These are phyloP conservation scores for Melanitta fusca DNA, from an alignment of 2,797 vertebrate species.

Conservation along the genomic window DNA sequence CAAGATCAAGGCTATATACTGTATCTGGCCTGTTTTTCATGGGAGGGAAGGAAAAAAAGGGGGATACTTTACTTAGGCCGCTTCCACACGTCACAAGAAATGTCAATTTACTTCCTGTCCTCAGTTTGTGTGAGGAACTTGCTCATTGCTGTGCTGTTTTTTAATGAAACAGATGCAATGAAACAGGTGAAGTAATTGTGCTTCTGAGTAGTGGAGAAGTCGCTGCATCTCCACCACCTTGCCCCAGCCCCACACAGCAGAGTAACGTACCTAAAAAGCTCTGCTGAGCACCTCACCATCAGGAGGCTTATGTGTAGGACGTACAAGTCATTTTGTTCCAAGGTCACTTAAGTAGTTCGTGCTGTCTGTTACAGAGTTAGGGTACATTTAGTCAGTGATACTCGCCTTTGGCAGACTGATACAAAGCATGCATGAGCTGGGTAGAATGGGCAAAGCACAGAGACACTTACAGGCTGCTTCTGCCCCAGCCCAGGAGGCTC, in stretches of 20 bases:
- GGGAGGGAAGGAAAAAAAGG: not conserved
- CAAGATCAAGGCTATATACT: not conserved
- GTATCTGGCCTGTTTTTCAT: not conserved
- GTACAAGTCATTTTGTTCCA: not conserved
- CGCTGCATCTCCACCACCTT: not conserved
- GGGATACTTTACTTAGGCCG: not conserved
- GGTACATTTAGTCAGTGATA: accelerated
- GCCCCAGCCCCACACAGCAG: not conserved
- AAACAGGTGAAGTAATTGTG: not conserved
- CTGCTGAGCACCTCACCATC: accelerated
- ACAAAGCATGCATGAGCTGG: not conserved
- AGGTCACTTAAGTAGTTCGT: not conserved
- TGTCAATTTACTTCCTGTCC: accelerated
- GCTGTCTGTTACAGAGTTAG: not conserved
- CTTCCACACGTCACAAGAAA: not conserved
- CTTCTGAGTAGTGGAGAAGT: not conserved
- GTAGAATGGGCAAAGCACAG: not conserved
- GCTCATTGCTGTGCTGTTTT: not conserved
- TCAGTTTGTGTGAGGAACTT: not conserved
- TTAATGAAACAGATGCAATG: not conserved
- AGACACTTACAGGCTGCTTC: not conserved
- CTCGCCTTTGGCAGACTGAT: accelerated
- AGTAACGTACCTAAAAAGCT: not conserved
- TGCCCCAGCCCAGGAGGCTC: not conserved
- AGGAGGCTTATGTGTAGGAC: not conserved